Percentiles rank a stretch among this genome's conserved stretches.
phyloP scores from a whole-genome alignment of 92 coral and sea anemone genomes.

The Parazoanthus atlanticus region DNA sequence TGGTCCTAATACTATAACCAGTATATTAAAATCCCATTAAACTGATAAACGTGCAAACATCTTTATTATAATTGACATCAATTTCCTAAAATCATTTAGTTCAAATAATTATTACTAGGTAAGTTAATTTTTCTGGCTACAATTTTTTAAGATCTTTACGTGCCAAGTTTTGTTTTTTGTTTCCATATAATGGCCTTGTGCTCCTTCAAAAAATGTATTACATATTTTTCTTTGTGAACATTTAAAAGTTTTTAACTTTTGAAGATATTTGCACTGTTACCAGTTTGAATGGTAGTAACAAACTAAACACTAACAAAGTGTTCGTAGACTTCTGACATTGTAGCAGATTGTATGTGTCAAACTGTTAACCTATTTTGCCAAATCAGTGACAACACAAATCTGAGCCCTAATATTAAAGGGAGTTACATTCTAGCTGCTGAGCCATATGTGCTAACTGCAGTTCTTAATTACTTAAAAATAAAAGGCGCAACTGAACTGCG shows the following conservation, averaged over 20 bases:
- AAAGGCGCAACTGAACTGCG: not conserved
- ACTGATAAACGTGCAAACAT: too few relatives aligned
- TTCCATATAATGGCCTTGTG: too few relatives aligned
- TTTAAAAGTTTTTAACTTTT: too few relatives aligned
- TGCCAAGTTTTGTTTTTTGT: too few relatives aligned
- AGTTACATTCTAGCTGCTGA: conserved; percentile 19
- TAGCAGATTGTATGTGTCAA: not conserved
- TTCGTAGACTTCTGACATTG: not conserved
- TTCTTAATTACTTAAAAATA: not conserved
- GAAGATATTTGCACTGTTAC: not conserved
- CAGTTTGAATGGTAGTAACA: not conserved
- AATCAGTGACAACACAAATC: not conserved
- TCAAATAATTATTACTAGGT: too few relatives aligned
- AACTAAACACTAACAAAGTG: not conserved
- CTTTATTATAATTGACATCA: too few relatives aligned
- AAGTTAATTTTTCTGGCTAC: too few relatives aligned
- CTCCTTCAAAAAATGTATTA: too few relatives aligned
- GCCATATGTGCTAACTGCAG: conserved; percentile 21
- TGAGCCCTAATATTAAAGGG: not conserved
- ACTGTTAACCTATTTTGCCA: not conserved
- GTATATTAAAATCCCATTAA: too few relatives aligned
- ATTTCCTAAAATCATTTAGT: too few relatives aligned
- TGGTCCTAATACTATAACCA: too few relatives aligned
- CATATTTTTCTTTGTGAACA: not conserved
- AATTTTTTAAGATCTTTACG: too few relatives aligned